Base-by-base conservation (phyloP, 1,140 invertebrate genomes). In the Choristoneura fumiferana region DNA sequence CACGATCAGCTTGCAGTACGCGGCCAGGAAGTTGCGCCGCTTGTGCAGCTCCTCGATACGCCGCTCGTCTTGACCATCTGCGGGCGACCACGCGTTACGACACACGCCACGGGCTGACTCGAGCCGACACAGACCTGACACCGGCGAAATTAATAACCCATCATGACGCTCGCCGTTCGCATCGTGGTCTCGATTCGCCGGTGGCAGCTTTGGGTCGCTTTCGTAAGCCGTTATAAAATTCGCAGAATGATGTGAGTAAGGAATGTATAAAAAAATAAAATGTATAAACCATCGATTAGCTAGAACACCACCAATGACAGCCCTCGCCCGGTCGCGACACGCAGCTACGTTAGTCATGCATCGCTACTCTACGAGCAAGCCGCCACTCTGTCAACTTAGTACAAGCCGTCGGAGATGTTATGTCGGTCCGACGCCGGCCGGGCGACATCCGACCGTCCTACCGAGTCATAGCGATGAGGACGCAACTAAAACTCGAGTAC, bases 1-100 rank as follows among this genome's bases (percentile, higher is more conserved):
- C 37, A 99, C 96, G 69, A 99, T 96, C 14, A 99, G 91, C 90
- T 99, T 99, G 89, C 97, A 99, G 89, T 97, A 99, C 45, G 96
- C 96, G 1, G 98, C 97, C 45, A 99, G 90, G 79, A 99, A 98
- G 79, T 98, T 99, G 68, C 98, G 92, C 60, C 97, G 92, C 87
- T 99, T 99, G 88, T 99, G 98, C 14, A 99, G 89, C 78, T 98
- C 96, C 91, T 99, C 98, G 72, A 99, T 99, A 71, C 92, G 90
- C 88, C 98, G 97, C 81, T 99, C 98, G 89, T 99, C 98, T 77
- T 95, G 94, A 71, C 94, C 93, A 63, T 95, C 94, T 92, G 90
- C 66, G 73, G n/a, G n/a, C n/a, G n/a, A n/a, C n/a, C n/a, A n/a
- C n/a, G n/a, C n/a, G n/a, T n/a, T n/a, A n/a, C n/a, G n/a, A 75